These are phyloP conservation scores for Poeciliopsis paucimaculata DNA, from an alignment of 2,797 vertebrate genomes.

Conservation along the genomic window DNA sequence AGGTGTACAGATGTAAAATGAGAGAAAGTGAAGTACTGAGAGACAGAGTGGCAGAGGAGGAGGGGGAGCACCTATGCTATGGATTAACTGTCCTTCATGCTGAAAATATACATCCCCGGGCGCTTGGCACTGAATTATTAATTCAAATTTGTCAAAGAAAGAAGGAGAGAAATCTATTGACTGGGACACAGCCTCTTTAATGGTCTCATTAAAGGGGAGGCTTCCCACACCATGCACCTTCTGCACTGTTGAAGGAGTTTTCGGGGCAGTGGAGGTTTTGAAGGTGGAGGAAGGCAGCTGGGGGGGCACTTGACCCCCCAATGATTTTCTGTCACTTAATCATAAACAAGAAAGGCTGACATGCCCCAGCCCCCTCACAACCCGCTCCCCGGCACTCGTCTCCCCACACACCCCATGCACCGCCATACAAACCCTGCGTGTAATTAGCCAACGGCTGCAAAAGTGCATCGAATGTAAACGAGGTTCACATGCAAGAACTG, in stretches of 20 bases:
- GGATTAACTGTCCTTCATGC: slow-evolving; percentile 90
- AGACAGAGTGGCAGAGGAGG: slow-evolving; percentile 21
- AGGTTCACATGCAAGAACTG: slow-evolving; percentile 58
- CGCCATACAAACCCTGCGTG: slow-evolving; percentile 71
- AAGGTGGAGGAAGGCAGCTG: slow-evolving; percentile 13
- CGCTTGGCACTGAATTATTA: slow-evolving; percentile 87
- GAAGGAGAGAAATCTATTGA: slow-evolving; percentile 85
- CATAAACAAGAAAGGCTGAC: slow-evolving; percentile 83
- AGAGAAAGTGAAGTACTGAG: slow-evolving; percentile 45
- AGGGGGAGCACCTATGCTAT: slow-evolving; percentile 71
- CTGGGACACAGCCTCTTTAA: slow-evolving; percentile 82
- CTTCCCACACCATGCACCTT: slow-evolving; percentile 75
- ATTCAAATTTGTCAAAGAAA: slow-evolving; percentile 86
- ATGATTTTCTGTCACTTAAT: slow-evolving; percentile 86
- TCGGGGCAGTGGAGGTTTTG: slow-evolving; percentile 61
- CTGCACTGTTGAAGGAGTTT: slow-evolving; percentile 80
- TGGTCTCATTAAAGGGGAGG: slow-evolving; percentile 85
- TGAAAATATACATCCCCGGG: slow-evolving; percentile 87
- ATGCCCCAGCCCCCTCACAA: slow-evolving; percentile 50
- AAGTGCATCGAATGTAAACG: slow-evolving; percentile 80
- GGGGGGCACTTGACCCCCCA: slow-evolving; percentile 80
- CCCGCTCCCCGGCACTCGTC: neutral
- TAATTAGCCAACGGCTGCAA: slow-evolving; percentile 78
- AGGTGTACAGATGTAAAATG: slow-evolving; percentile 39
- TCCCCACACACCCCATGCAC: slow-evolving; percentile 38